These are phyloP conservation scores for Megaleporinus macrocephalus DNA, from an alignment of 2,113 vertebrate genomes.

Conservation along the genomic window DNA sequence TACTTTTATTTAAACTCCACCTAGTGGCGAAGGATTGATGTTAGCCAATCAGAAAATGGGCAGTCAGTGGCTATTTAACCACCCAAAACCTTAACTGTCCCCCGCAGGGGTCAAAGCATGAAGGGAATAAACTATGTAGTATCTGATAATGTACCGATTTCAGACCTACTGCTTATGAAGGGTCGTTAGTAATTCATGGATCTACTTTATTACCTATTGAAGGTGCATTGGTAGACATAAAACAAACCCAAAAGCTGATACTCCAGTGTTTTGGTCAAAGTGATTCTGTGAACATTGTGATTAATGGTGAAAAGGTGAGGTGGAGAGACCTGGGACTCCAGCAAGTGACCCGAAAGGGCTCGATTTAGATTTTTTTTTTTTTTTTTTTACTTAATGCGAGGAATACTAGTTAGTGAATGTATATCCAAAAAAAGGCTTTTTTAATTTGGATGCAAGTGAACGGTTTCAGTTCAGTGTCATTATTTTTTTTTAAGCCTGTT, in stretches of 20 bases:
- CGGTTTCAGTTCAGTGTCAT: constrained; percentile 45
- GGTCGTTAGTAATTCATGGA: not conserved
- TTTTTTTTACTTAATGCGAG: not conserved
- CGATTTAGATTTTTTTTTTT: not conserved
- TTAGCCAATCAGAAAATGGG: not conserved
- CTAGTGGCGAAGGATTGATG: not conserved
- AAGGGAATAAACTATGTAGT: constrained; percentile 6
- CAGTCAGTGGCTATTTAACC: not conserved
- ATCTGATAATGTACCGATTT: constrained; percentile 39
- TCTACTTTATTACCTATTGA: not conserved
- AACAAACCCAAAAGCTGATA: no score
- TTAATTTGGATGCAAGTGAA: constrained; percentile 52
- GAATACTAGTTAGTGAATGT: constrained; percentile 5
- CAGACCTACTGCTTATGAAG: constrained; percentile 36
- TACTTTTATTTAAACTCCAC: constrained; percentile 1
- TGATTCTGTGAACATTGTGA: not conserved
- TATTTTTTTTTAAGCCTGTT: constrained; percentile 52
- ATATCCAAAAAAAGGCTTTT: constrained; percentile 41
- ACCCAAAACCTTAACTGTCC: not conserved
- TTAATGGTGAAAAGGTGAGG: not conserved
- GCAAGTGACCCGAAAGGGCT: not conserved
- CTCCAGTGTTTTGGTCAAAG: not conserved
- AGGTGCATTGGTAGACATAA: no score
- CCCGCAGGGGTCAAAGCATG: constrained; percentile 20
- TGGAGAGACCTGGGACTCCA: not conserved